A percentile compares a stretch with the other conserved stretches of the same genome.
These are phyloP conservation scores for Neodiprion lecontei DNA, from an alignment of 1,140 invertebrate species.

Conservation along the genomic window DNA sequence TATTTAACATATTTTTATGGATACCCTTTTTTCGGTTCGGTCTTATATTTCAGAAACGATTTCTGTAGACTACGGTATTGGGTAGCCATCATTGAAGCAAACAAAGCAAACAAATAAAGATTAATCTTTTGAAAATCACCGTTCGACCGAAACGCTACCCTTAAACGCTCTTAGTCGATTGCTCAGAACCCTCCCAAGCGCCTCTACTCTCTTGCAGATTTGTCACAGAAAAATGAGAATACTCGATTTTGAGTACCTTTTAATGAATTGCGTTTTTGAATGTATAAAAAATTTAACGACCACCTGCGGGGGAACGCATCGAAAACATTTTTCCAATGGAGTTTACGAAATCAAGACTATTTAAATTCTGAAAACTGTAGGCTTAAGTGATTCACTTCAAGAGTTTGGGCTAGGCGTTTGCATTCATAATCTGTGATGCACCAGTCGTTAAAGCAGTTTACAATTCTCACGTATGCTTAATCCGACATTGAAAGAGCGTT, in stretches of 20 bases:
- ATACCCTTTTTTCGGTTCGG: conserved; percentile 20
- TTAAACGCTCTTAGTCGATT: background rate
- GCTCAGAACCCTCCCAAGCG: background rate
- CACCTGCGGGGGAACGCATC: background rate
- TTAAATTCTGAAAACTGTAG: background rate
- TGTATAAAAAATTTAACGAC: background rate
- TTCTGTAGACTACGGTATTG: background rate
- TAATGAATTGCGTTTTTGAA: no score
- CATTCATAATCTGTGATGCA: background rate
- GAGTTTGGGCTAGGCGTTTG: background rate
- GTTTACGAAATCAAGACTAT: background rate
- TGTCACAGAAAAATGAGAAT: background rate
- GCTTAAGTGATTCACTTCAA: no score
- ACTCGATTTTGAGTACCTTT: no score
- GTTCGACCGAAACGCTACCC: background rate
- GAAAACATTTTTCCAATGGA: no score
- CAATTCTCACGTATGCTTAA: background rate
- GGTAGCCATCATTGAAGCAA: background rate
- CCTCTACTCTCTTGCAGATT: background rate
- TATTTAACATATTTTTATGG: conserved; percentile 59
- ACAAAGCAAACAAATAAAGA: background rate
- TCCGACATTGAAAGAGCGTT: no score
- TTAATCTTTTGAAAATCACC: background rate
- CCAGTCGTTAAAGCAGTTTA: background rate
- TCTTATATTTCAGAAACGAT: conserved; percentile 35